Evolutionary conservation across 2,888 invertebrate species (phyloP).

Genomic region (Dinocampus coccinellae): DNA sequence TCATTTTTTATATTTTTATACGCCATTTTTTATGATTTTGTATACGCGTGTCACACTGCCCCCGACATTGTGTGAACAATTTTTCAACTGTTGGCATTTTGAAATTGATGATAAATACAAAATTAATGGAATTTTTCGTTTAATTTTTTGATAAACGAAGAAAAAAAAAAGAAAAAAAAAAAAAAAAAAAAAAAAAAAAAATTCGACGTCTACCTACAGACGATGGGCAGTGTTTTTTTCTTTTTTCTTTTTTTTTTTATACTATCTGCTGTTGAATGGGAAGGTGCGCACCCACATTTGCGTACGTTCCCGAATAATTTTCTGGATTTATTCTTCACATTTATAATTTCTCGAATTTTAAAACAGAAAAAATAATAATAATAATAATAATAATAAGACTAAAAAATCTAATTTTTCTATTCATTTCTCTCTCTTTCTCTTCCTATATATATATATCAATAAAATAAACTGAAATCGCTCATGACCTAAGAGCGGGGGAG

Average conservation of each 20-base stretch:
- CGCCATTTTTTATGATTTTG: slow-evolving; percentile 37
- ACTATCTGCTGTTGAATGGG: slow-evolving; percentile 48
- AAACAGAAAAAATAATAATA: slow-evolving; percentile 8
- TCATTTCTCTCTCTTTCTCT: slow-evolving; percentile 44
- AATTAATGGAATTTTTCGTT: not conserved
- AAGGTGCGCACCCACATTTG: slow-evolving; percentile 65
- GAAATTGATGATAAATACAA: slow-evolving; percentile 26
- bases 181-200: too few species aligned
- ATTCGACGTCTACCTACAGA: slow-evolving; percentile 17
- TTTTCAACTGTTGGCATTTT: slow-evolving; percentile 14
- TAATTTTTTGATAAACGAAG: too few species aligned
- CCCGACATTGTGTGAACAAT: slow-evolving; percentile 39
- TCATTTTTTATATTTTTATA: slow-evolving; percentile 38
- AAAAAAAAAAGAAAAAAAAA: too few species aligned
- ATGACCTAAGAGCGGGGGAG: slow-evolving; percentile 66
- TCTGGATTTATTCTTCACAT: slow-evolving; percentile 8
- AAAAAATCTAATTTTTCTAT: slow-evolving; percentile 31
- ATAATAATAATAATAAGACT: slow-evolving; percentile 14
- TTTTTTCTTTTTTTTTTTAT: too few species aligned
- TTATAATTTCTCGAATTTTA: not conserved
- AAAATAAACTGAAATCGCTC: slow-evolving; percentile 41
- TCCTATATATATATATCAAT: slow-evolving; percentile 39
- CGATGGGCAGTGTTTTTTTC: slow-evolving; percentile 44
- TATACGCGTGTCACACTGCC: slow-evolving; percentile 50
- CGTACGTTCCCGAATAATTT: not conserved